A percentile compares a stretch with the other conserved stretches of the same genome.
These are phyloP conservation scores for Epizoanthus fatuus DNA, from an alignment of 92 coral and sea anemone species.

Conservation along the genomic window DNA sequence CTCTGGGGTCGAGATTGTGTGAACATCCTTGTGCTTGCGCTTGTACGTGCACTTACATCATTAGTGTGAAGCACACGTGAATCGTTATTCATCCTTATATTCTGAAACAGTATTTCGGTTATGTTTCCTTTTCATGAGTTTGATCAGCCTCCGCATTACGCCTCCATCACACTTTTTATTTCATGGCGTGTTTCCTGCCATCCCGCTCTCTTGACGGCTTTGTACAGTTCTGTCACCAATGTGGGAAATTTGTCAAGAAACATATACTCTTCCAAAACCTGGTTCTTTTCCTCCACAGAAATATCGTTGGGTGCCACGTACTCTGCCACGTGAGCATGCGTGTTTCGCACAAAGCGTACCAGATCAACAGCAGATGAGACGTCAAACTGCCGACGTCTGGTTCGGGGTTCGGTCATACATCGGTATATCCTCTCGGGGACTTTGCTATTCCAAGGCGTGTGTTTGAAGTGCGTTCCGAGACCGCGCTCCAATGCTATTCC, in stretches of 20 bases:
- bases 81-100: too few species aligned
- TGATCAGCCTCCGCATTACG: too few species aligned
- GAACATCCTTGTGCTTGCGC: too few species aligned
- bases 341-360: slow-evolving; percentile 36
- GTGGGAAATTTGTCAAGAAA: slow-evolving; percentile 32
- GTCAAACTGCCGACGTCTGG: slow-evolving; percentile 11
- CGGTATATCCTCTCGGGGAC: slow-evolving; percentile 13
- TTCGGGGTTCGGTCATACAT: slow-evolving; percentile 17
- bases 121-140: too few species aligned
- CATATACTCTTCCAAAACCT: slow-evolving; percentile 3
- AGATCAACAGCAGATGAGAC: slow-evolving; percentile 23
- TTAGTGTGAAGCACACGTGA: too few species aligned
- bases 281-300: not conserved
- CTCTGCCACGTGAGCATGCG: slow-evolving; percentile 48
- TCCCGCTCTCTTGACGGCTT: not conserved
- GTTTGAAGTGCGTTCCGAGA: not conserved
- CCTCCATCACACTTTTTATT: too few species aligned
- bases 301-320: not conserved
- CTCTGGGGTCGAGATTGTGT: too few species aligned
- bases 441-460: slow-evolving; percentile 14
- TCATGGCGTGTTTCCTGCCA: not conserved
- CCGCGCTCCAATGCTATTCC: too few species aligned
- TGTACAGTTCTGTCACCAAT: slow-evolving; percentile 37
- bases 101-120: too few species aligned
- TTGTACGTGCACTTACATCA: too few species aligned